A percentile compares a stretch with the other conserved stretches of the same genome.
These are phyloP conservation scores for Petrolisthes manimaculis DNA, from an alignment of 2,888 invertebrate genomes.

Conservation along the genomic window DNA sequence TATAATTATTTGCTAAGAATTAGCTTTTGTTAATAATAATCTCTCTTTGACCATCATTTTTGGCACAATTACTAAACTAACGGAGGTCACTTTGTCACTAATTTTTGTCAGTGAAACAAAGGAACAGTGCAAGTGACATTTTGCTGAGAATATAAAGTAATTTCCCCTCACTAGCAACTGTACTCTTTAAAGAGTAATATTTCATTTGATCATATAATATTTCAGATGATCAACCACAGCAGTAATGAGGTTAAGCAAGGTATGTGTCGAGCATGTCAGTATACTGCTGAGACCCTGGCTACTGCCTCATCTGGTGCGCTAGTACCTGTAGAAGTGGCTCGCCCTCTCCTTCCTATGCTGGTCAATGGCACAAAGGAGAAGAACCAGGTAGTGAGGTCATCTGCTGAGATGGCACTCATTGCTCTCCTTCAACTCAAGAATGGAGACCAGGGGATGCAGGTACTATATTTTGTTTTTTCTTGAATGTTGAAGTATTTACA, in stretches of 20 bases:
- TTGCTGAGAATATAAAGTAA: no score
- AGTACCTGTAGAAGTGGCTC: conserved; percentile 77
- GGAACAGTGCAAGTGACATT: no score
- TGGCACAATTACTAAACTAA: no score
- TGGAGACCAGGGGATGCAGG: conserved; percentile 71
- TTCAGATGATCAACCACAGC: conserved; percentile 89
- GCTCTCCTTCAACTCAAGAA: conserved; percentile 84
- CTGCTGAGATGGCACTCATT: conserved; percentile 92
- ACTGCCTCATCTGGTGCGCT: conserved; percentile 36
- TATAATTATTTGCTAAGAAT: no score
- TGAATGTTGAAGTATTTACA: background rate
- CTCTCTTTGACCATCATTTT: no score
- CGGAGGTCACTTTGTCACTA: no score
- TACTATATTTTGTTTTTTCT: conserved; percentile 3
- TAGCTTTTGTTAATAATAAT: no score
- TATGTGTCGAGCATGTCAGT: conserved; percentile 70
- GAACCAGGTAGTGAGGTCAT: conserved; percentile 93
- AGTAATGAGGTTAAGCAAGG: conserved; percentile 96
- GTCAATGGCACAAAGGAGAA: conserved; percentile 99
- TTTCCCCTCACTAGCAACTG: no score
- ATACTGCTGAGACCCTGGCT: conserved; percentile 73
- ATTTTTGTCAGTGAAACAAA: no score
- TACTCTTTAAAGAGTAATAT: no score
- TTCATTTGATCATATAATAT: no score
- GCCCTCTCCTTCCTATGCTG: conserved; percentile 86